Evolutionary conservation across 1,140 invertebrate species (phyloP).

Genomic region (Stegodyphus mimosarum): DNA sequence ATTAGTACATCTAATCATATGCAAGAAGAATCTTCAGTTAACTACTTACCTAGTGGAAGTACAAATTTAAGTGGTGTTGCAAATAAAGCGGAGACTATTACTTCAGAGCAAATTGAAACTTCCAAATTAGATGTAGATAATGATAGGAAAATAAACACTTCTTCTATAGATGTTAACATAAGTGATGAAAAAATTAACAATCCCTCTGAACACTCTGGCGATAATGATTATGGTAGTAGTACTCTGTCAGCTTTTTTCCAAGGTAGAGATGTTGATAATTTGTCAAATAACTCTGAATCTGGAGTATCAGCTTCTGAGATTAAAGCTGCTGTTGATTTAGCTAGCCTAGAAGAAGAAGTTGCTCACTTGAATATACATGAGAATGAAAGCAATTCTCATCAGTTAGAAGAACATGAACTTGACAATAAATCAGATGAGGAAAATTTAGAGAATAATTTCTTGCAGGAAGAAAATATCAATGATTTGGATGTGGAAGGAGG

Average conservation of each 20-base stretch:
- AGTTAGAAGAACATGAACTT: background rate
- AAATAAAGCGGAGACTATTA: background rate
- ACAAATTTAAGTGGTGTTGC: background rate
- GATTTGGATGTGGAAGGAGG: constrained; percentile 2
- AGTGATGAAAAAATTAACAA: too few relatives aligned
- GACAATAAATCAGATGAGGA: background rate
- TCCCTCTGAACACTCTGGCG: background rate
- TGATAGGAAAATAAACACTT: too few relatives aligned
- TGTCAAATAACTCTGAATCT: background rate
- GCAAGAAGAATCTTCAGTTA: background rate
- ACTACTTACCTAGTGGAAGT: constrained; percentile 21
- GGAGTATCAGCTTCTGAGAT: background rate
- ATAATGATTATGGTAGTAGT: constrained; percentile 24
- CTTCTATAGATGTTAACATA: too few relatives aligned
- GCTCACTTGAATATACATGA: background rate
- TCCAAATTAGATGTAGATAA: too few relatives aligned
- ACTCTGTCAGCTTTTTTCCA: constrained; percentile 50
- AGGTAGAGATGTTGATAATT: constrained; percentile 5
- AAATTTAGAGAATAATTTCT: constrained; percentile 26
- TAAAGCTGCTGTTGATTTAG: background rate
- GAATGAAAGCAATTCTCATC: background rate
- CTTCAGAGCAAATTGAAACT: background rate
- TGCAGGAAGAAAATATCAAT: constrained; percentile 33
- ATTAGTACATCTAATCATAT: background rate
- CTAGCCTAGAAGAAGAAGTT: background rate